Base-by-base conservation (phyloP, 2,888 invertebrate species). In the Steinernema scapterisci region DNA sequence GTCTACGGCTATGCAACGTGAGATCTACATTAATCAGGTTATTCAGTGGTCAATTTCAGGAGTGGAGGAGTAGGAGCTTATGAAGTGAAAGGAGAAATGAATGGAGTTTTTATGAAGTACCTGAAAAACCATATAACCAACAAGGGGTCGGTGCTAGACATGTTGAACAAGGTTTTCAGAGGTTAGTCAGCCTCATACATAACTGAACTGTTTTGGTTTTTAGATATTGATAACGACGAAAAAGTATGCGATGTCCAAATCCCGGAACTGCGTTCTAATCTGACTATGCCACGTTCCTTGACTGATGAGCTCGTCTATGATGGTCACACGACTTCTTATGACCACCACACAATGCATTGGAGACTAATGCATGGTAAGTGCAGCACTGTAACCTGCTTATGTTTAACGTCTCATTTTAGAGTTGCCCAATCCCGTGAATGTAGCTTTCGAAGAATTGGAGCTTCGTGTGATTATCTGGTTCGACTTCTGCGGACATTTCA, bases 261-360 rank as follows among this genome's bases (percentile, higher is more conserved):
- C 44, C 88, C 89, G 0, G 89, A 89, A 76, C 81, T 88, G 21
- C 81, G 87, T 19, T 85, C 87, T 1, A 88, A 88, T 71, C 76
- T 89, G 38, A 82, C 85, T 1, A 84, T 86, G 13, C 84, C 85
- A 38, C 79, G 88, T 27, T 87, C 87, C 70, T 80, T 89, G 27
- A 78, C 85, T 23, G 89, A 89, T 79, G 84, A 83, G 23, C 85
- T 89, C 48, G 83, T 81, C 13, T 82, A 76, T 73, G 79, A 81
- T 38, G 87, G 87, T 1, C 87, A 87, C 77, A 87, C 87, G 1
- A 76, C 73, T 6, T 84, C 86, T 1, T 88, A 83, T 75, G 81
- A 85, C 63, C 81, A 82, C 73, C 87, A 86, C 74, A 86, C 85
- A 0, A 77, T 83, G 38, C 83, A 85, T 54, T 87, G 87, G 87